Conservation (phyloP, 2,113 vertebrate species). For the Elachura formosa region DNA sequence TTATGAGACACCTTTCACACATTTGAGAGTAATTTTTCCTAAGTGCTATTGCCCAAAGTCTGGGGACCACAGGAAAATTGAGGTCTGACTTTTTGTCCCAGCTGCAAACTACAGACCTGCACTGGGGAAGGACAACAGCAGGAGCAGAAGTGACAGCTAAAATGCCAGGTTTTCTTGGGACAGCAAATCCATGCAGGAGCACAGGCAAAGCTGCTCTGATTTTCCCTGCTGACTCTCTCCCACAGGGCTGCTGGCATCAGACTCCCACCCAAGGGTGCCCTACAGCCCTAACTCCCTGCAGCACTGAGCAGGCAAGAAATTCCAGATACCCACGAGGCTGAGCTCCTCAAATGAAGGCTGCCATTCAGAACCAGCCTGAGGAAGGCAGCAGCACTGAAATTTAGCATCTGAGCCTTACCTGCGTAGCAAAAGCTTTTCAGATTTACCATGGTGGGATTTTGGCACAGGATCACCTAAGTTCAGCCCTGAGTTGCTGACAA, state of each 20-base stretch:
- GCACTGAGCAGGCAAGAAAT: too few species aligned
- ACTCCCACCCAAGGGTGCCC: too few species aligned
- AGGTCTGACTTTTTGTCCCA: background rate
- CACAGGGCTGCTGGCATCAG: background rate
- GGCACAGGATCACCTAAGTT: background rate
- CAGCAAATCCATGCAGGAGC: slow-evolving; percentile 1
- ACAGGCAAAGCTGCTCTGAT: background rate
- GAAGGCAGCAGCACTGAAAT: background rate
- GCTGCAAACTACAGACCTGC: background rate
- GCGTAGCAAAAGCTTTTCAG: background rate
- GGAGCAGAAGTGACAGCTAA: background rate
- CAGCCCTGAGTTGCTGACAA: background rate
- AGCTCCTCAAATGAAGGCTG: background rate
- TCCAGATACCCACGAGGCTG: background rate
- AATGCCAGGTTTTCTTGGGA: background rate
- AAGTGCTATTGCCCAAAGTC: background rate
- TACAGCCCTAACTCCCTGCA: too few species aligned
- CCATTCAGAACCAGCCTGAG: background rate
- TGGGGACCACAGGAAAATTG: background rate
- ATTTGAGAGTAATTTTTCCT: background rate
- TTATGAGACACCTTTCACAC: background rate
- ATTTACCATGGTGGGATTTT: background rate
- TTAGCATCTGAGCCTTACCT: background rate
- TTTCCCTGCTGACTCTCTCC: background rate
- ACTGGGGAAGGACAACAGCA: background rate